Evolutionary conservation across 2,113 vertebrate species (phyloP), one percentile per base, ranked within the genome.

Genomic region (Cinclus cinclus): DNA sequence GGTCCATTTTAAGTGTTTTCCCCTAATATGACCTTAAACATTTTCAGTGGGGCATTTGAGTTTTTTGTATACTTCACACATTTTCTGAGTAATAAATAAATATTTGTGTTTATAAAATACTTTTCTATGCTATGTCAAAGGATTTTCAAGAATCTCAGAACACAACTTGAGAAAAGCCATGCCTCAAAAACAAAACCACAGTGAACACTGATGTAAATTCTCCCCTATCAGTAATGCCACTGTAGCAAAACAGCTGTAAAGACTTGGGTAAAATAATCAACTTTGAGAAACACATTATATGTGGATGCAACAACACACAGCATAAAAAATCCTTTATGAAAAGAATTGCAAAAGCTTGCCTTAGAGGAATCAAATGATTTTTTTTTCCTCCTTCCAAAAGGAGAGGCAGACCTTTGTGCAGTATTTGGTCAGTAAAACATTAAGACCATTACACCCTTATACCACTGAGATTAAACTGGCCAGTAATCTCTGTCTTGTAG

Each of bases 381-480:
- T 35, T 37, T 58, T 46, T 25, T 30, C 41, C 41, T 42, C 11
- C 30, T 68, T 60, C 20, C 24, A 53, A 9, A 16, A 47, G 11
- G 13, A 44, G 4, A 55, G 13, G 30, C 39, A 68, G 49, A 53
- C 10, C 11, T 56, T 44, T 58, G 23, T 42, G 33, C 23, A 71
- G 3, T 8, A 52, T 39, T 50, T 41, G 73, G 37, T 31, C 75
- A 78, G 53, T 52, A 31, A 49, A 31, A 44, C 5, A 13, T 13
- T 47, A n/a, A 67, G 37, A 50, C 10, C 35, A 33, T n/a, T 35
- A 31, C 15, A 41, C 1, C 5, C 20, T 22, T 0, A 0, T 11
- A 12, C 14, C 50, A 67, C 6, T 21, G 46, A 46, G 56, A 69
- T 30, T 44, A 27, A 77, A 19, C 15, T 5, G 10, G 19, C 2